A percentile compares a stretch with the other conserved stretches of the same genome.
Evolutionary conservation across 2,888 invertebrate genomes (phyloP).

Genomic region (Eupeodes latifasciatus): DNA sequence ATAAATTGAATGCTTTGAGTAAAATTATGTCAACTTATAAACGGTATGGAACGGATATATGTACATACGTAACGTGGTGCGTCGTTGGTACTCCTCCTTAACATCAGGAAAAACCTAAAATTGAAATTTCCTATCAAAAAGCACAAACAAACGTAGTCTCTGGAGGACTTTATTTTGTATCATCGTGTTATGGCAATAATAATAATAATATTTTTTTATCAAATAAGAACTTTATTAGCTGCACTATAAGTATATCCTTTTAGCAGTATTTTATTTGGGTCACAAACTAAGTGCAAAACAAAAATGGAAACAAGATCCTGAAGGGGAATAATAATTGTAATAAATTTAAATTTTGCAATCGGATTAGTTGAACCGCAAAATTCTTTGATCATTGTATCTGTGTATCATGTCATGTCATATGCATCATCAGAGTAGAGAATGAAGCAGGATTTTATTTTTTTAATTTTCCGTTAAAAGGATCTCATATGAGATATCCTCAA

Average conservation of each 20-base stretch:
- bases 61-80: too few species aligned
- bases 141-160: background rate
- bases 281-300: background rate
- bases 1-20: background rate
- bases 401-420: background rate
- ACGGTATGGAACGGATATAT: too few species aligned
- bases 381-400: background rate
- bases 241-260: background rate
- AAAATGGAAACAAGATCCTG: background rate
- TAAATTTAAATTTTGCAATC: background rate
- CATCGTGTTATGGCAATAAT: background rate
- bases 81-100: too few species aligned
- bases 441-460: background rate
- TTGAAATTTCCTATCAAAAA: constrained; percentile 40
- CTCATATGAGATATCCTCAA: background rate
- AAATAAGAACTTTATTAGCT: too few species aligned
- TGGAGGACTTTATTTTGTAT: constrained; percentile 6
- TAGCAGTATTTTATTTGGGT: background rate
- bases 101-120: too few species aligned
- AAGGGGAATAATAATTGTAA: background rate
- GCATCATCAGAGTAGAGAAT: background rate
- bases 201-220: background rate
- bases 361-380: constrained; percentile 3
- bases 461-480: background rate
- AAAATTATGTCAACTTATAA: background rate